Conservation (phyloP, 35 echinoderm and acorn worm species). For the Patiria miniata region DNA sequence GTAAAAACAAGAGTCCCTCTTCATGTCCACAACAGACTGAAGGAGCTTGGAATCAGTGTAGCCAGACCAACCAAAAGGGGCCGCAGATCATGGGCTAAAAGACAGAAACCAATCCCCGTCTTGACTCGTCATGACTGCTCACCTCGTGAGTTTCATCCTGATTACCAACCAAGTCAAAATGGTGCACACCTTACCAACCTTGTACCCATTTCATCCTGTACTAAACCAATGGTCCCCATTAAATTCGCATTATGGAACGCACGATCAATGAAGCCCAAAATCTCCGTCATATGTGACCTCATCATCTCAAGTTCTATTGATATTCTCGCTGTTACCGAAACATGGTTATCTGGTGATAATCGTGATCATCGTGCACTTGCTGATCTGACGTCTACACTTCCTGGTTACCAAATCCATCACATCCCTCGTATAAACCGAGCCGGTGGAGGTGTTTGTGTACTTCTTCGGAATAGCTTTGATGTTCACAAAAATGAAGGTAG, state of each 20-base stretch:
- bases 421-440: constrained; percentile 41
- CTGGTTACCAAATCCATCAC: constrained; percentile 57
- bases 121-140: background rate
- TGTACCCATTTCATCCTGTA: background rate
- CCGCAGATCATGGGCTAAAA: too few species aligned
- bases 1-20: background rate
- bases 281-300: constrained; percentile 42
- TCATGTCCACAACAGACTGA: background rate
- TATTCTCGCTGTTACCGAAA: constrained; percentile 70
- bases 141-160: constrained; percentile 2
- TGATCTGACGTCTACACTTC: constrained; percentile 56
- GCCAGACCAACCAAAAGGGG: too few species aligned
- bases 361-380: constrained; percentile 58
- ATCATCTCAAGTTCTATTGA: constrained; percentile 45
- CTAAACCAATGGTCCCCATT: background rate
- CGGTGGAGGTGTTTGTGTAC: constrained; percentile 52
- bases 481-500: constrained; percentile 2
- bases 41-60: background rate
- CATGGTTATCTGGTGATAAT: constrained; percentile 66
- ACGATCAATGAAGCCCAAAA: constrained; percentile 67
- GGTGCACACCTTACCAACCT: background rate
- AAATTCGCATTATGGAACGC: constrained; percentile 83
- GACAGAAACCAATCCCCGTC: background rate
- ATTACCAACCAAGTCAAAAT: constrained; percentile 5
- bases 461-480: constrained; percentile 35